A percentile compares a stretch with the other conserved stretches of the same genome.
phyloP scores from a whole-genome alignment of 2,113 vertebrate genomes.

The Cardinalis cardinalis region DNA sequence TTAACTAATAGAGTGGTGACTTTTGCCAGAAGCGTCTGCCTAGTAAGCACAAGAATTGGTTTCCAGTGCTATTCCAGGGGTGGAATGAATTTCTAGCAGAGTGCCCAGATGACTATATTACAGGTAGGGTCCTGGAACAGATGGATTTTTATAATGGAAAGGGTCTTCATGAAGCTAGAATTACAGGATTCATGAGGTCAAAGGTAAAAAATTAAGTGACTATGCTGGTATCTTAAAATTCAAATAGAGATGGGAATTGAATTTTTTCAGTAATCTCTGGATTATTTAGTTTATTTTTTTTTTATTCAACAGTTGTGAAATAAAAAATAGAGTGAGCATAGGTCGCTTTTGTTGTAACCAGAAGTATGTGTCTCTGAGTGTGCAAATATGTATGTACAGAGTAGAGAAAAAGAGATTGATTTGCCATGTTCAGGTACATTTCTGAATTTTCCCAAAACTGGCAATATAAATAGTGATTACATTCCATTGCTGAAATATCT shows the following conservation, averaged over 20 bases:
- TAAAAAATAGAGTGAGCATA: not conserved
- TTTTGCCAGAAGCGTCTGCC: not conserved
- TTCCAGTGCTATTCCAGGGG: not conserved
- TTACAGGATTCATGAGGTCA: not conserved
- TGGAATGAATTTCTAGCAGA: not conserved
- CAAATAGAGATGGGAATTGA: not conserved
- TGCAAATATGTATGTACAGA: not conserved
- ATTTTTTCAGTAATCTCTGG: not conserved
- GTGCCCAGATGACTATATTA: not conserved
- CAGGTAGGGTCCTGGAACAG: not conserved
- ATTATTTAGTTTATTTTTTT: not conserved
- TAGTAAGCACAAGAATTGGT: not conserved
- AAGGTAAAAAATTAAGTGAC: not conserved
- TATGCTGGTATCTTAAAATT: not conserved
- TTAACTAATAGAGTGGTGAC: not conserved
- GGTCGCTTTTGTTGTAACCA: not conserved
- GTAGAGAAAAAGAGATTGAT: not conserved
- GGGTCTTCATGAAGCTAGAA: not conserved
- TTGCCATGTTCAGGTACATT: not conserved
- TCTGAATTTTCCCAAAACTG: not conserved
- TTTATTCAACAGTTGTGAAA: not conserved
- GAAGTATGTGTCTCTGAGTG: not conserved
- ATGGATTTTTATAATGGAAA: not conserved
- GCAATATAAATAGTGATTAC: not conserved
- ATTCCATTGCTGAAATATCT: not conserved